These are phyloP conservation scores for Hydrochoerus hydrochaeris DNA, from an alignment of 2,113 vertebrate genomes.

Conservation along the genomic window DNA sequence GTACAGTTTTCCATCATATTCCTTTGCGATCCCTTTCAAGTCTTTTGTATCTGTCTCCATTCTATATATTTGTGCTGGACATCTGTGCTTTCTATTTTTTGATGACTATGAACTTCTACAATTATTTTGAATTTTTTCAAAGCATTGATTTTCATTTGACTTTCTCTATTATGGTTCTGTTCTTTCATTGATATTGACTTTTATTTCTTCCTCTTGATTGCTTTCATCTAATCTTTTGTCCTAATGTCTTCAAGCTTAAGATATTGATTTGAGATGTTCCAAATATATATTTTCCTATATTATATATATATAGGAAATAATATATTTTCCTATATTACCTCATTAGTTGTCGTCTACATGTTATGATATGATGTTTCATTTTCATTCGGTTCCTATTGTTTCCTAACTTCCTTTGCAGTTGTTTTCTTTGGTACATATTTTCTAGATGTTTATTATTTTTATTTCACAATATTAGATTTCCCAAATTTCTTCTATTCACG, in stretches of 20 bases:
- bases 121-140: neutral
- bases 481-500: neutral
- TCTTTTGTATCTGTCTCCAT: neutral
- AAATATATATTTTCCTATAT: neutral
- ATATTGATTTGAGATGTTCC: neutral
- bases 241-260: neutral
- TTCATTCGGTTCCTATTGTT: neutral
- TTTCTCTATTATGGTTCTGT: neutral
- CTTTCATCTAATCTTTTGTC: neutral
- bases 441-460: neutral
- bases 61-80: neutral
- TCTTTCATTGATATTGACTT: neutral
- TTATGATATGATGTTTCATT: neutral
- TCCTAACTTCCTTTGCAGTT: neutral
- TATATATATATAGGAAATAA: too few relatives aligned
- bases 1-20: neutral
- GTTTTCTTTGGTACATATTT: neutral
- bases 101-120: neutral
- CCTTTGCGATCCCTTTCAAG: neutral
- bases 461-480: neutral
- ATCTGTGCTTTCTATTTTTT: neutral
- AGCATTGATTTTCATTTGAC: neutral
- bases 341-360: neutral
- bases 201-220: neutral
- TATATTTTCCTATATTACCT: neutral